These are phyloP conservation scores for Chelidonichthys spinosus DNA, from an alignment of 2,797 vertebrate species.

Conservation along the genomic window DNA sequence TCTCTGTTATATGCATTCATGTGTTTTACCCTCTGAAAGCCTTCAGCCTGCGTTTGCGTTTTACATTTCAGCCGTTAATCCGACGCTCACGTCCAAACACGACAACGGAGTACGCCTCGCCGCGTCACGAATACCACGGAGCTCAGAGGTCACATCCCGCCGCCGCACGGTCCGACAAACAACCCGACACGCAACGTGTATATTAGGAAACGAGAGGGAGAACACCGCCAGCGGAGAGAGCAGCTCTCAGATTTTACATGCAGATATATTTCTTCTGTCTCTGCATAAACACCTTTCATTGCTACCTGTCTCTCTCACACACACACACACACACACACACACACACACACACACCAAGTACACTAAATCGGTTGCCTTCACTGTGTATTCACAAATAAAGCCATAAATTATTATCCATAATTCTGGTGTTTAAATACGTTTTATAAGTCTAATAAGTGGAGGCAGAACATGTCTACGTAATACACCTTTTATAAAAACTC, in stretches of 20 bases:
- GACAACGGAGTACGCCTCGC: no score
- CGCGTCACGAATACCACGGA: no score
- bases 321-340: constrained; percentile 1
- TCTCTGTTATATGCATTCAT: neutral
- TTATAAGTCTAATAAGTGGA: neutral
- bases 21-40: constrained; percentile 15
- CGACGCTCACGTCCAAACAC: no score
- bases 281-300: constrained; percentile 25
- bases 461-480: neutral
- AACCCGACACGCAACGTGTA: no score
- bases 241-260: neutral
- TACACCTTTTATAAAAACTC: no score
- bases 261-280: constrained; percentile 18
- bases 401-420: neutral
- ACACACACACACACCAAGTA: no score
- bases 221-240: neutral
- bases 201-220: neutral
- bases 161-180: neutral
- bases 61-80: neutral
- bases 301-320: constrained; percentile 16
- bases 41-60: constrained; percentile 9
- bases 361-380: no score
- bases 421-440: neutral
- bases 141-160: constrained; percentile 5
- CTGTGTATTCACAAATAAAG: neutral